Conservation (phyloP, 2,113 vertebrate genomes). For the Grammomys surdaster region DNA sequence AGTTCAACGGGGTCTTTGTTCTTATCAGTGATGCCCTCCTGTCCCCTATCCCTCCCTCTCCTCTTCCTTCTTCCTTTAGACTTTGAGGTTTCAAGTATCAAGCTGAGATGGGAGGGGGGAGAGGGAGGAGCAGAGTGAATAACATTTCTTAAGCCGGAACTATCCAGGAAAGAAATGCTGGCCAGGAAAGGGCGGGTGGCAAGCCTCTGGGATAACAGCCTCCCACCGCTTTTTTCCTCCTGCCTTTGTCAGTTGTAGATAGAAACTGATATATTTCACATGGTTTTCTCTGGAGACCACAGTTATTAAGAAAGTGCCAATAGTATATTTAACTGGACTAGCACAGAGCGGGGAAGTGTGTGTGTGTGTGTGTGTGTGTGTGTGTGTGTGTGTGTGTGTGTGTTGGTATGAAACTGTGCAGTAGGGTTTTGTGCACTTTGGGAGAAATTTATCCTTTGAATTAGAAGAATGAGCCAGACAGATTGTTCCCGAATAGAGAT, state of each 20-base stretch:
- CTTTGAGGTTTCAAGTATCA: background rate
- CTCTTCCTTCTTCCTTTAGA: constrained; percentile 72
- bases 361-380: background rate
- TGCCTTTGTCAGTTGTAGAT: constrained; percentile 56
- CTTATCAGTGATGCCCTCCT: constrained; percentile 76
- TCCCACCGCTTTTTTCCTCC: background rate
- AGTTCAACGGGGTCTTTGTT: constrained; percentile 59
- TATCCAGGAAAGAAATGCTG: background rate
- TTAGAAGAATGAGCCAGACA: background rate
- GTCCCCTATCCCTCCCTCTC: constrained; percentile 64
- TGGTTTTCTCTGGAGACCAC: constrained; percentile 35
- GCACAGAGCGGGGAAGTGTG: background rate
- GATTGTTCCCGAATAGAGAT: background rate
- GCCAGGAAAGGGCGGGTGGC: constrained; percentile 43
- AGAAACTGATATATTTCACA: constrained; percentile 11
- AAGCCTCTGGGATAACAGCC: background rate
- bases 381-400: background rate
- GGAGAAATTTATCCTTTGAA: background rate
- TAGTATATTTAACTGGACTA: background rate
- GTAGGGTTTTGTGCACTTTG: background rate
- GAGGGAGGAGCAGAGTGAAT: background rate
- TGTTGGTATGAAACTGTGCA: background rate
- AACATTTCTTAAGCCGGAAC: constrained; percentile 1
- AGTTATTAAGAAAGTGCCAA: constrained; percentile 47
- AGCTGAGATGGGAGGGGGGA: background rate